Evolutionary conservation across 2,888 invertebrate genomes (phyloP), one percentile per base, ranked within the genome.

Genomic region (Drosophila cognata): DNA sequence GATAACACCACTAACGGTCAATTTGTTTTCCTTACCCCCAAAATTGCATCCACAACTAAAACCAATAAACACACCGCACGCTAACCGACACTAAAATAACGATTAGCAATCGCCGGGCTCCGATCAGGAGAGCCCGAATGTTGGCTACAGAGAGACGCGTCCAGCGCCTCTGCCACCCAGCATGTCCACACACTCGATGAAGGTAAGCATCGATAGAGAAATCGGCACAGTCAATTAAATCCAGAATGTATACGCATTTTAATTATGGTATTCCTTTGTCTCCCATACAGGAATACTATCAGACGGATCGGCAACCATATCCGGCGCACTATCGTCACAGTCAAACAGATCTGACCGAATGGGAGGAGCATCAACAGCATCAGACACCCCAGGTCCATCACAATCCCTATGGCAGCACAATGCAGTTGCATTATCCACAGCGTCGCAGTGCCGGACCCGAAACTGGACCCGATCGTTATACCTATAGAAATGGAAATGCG

Each of bases 121-220:
- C 75, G 94, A 94, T 87, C 94, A 94, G 86, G 93, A 94, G 80
- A 92, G 93, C 84, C 92, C 93, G 68, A 86, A 91, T 73, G 93
- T 92, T 90, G 94, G 94, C 77, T 94, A 94, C 81, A 94, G 94
- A 93, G 94, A 93, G 81, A 66, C 71, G 93, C 93, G 91, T 57
- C 71, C 88, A 86, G 93, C 95, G 80, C 93, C 92, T 81, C 93
- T 96, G 84, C 94, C 95, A 66, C 95, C 95, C 92, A 96, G 96
- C 90, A 95, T 95, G 89, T 96, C 96, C 73, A 94, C 95, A 82
- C 96, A 95, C 91, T 96, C 95, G 84, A 95, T 96, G 91, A 96
- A 96, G 96, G 96, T 96, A 93, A 84, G 88, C 85, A 74, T 77
- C 62, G 70, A 46, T 8, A 48, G 5, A 48, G 6, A 29, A 38